Conservation (phyloP, 2,888 invertebrate species). For the Drosophila putrida region DNA sequence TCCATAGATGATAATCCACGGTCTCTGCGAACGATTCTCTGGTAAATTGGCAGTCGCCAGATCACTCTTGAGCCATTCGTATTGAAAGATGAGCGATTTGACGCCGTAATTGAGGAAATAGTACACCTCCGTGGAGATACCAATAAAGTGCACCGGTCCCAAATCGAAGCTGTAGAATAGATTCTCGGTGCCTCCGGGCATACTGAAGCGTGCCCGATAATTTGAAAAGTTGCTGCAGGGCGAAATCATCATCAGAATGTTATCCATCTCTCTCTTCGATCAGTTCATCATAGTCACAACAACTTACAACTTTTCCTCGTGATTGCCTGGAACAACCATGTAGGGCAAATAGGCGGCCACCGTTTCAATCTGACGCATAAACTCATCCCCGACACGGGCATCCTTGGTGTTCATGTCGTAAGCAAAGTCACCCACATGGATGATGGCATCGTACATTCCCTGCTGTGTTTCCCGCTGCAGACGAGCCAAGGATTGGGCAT, state of each 20-base stretch:
- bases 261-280: neutral
- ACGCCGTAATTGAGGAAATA: constrained; percentile 96
- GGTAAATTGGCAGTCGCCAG: constrained; percentile 90
- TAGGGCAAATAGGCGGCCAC: constrained; percentile 97
- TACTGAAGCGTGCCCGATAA: constrained; percentile 95
- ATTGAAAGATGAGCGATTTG: constrained; percentile 92
- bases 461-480: constrained; percentile 94
- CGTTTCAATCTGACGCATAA: constrained; percentile 96
- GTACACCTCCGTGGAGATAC: constrained; percentile 97
- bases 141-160: constrained; percentile 96
- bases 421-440: constrained; percentile 98
- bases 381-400: constrained; percentile 94
- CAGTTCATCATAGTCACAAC: neutral
- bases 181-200: constrained; percentile 92
- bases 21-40: constrained; percentile 90
- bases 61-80: constrained; percentile 94
- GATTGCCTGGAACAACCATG: constrained; percentile 96
- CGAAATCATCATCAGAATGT: constrained; percentile 13
- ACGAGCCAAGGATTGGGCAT: constrained; percentile 93
- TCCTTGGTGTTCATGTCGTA: constrained; percentile 96
- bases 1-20: constrained; percentile 94
- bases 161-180: constrained; percentile 95
- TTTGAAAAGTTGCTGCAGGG: constrained; percentile 96
- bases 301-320: constrained; percentile 92
- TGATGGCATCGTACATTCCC: constrained; percentile 93